A percentile compares a stretch with the other conserved stretches of the same genome.
Evolutionary conservation across 1,140 invertebrate species (phyloP).

Genomic region (Saxidomus purpurata): DNA sequence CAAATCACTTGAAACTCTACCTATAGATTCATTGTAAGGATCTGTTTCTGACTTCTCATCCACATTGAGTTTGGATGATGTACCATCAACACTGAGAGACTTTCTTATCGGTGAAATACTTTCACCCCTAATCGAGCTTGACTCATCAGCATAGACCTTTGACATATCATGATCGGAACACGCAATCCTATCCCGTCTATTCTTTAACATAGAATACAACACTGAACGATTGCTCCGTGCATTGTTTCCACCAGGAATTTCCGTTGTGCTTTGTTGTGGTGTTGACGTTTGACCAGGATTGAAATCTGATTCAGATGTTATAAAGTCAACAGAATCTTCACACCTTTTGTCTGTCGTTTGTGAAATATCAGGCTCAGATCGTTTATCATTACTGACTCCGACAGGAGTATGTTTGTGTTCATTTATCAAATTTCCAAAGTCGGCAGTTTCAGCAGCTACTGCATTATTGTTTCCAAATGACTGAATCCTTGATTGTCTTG

Average conservation of each 20-base stretch:
- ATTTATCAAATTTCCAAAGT: no score
- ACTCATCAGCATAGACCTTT: not conserved
- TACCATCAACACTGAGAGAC: not conserved
- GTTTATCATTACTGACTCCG: not conserved
- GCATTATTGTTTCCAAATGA: no score
- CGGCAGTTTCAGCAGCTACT: no score
- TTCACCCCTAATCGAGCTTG: not conserved
- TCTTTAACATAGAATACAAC: not conserved
- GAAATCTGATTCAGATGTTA: not conserved
- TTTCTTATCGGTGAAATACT: not conserved
- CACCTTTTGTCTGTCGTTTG: not conserved
- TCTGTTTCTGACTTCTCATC: no score
- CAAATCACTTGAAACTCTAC: not conserved
- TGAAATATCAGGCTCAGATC: not conserved
- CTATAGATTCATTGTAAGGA: not conserved
- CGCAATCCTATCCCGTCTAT: not conserved
- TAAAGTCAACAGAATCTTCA: not conserved
- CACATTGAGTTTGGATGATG: not conserved
- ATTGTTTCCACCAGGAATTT: not conserved
- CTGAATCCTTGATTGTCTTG: no score
- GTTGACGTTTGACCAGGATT: conserved; percentile 7
- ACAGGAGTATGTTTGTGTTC: no score
- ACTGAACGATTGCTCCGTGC: not conserved
- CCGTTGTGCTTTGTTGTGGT: not conserved
- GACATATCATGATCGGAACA: not conserved